Evolutionary conservation across 2,888 invertebrate species (phyloP), one percentile per base, ranked within the genome.

Genomic region (Neria commutata): DNA sequence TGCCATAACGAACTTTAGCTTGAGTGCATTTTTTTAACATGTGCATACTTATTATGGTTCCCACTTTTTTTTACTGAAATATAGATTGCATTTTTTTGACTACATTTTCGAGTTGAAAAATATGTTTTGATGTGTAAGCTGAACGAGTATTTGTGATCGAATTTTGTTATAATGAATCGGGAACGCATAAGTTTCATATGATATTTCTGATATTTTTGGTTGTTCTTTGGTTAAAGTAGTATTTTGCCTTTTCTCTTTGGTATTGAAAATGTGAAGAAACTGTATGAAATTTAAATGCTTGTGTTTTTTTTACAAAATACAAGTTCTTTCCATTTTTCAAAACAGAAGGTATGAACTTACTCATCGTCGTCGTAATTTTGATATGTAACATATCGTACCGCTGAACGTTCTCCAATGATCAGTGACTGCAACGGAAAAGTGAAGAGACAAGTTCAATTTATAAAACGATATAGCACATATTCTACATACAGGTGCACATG

Each of bases 321-420:
- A 37, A 37, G 17, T n/a, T 25, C 21, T 29, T 21, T 3, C 29
- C 34, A 25, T 50, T 24, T 21, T 54, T 29, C n/a, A 24, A 24
- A 47, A 24, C 21, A 16, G 14, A 6, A 21, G 50, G 29, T 58
- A 2, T 66, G 56, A 71, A 76, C 56, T 81, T 86, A 88, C 78
- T 90, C 89, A 63, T 92, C 92, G 71, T 94, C 94, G 71, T 94
- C 94, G 74, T 94, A 94, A 81, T 94, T 94, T 81, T 94, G 92
- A 83, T 96, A 97, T 76, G 94, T 95, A 56, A 96, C 95, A 84
- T 97, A 97, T 70, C 95, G 89, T 29, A 97, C 95, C 46, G 96
- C 93, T 54, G 95, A 91, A 72, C 95, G 92, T 73, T 96, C 95
- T 63, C 93, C 94, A 77, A 92, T 88, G 68, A 95, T 91, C 64